These are phyloP conservation scores for Agrochola circellaris DNA, from an alignment of 2,888 invertebrate genomes.

Conservation along the genomic window DNA sequence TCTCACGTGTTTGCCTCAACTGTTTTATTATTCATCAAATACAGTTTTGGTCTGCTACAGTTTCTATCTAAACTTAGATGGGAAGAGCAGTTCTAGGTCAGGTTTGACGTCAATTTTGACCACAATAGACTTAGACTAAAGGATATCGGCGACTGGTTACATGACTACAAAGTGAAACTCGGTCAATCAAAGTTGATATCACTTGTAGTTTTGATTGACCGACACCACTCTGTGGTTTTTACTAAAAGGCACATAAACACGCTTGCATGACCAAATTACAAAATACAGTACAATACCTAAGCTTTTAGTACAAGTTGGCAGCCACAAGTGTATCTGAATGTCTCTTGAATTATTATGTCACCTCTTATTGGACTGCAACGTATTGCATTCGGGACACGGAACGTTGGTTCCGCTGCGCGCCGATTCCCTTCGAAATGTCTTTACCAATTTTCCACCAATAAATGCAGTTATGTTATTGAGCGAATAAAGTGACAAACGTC, in stretches of 20 bases:
- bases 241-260: not conserved
- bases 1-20: not conserved
- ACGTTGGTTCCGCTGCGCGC: no score
- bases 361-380: not conserved
- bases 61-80: conserved; percentile 2
- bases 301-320: not conserved
- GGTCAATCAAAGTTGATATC: not conserved
- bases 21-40: conserved; percentile 15
- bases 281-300: not conserved
- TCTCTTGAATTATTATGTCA: not conserved
- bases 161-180: not conserved
- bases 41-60: not conserved
- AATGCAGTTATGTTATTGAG: not conserved
- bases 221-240: not conserved
- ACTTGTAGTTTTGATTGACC: not conserved
- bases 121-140: not conserved
- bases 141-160: no score
- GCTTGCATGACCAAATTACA: not conserved
- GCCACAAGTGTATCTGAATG: not conserved
- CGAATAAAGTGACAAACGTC: not conserved
- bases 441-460: not conserved
- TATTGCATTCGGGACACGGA: not conserved
- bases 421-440: not conserved
- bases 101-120: not conserved
- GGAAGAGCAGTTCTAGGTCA: not conserved